Conservation (phyloP, 2,797 vertebrate species). For the Spondyliosoma cantharus region DNA sequence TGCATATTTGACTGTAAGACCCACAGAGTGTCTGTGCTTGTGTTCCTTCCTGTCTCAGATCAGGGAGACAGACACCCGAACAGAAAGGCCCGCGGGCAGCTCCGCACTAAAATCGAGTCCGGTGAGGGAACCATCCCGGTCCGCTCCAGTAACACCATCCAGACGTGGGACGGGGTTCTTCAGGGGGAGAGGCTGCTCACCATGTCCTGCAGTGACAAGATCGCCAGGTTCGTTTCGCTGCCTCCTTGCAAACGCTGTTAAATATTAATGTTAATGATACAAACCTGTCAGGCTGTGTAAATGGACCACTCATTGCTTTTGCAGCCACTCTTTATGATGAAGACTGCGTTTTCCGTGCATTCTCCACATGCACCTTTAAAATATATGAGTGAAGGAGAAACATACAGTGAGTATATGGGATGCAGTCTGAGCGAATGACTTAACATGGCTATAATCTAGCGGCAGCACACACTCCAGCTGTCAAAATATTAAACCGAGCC, state of each 20-base stretch:
- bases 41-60: slow-evolving; percentile 76
- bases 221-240: slow-evolving; percentile 86
- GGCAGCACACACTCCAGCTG: not conserved
- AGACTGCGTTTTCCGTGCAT: not conserved
- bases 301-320: not conserved
- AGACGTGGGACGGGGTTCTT: slow-evolving; percentile 95
- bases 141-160: slow-evolving; percentile 88
- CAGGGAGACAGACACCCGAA: slow-evolving; percentile 93
- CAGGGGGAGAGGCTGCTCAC: slow-evolving; percentile 94
- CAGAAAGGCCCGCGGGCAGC: slow-evolving; percentile 92
- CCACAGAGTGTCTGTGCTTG: not conserved
- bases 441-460: not conserved
- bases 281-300: too few relatives aligned
- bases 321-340: not conserved
- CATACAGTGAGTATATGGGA: not conserved
- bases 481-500: not conserved
- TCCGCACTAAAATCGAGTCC: slow-evolving; percentile 95
- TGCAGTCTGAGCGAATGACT: not conserved
- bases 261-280: too few relatives aligned
- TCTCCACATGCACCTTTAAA: not conserved
- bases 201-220: slow-evolving; percentile 99
- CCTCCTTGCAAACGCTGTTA: not conserved
- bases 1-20: not conserved
- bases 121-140: slow-evolving; percentile 96
- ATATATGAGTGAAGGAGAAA: not conserved